phyloP scores from a whole-genome alignment of 1,140 invertebrate genomes.

The Laupala kohalensis region DNA sequence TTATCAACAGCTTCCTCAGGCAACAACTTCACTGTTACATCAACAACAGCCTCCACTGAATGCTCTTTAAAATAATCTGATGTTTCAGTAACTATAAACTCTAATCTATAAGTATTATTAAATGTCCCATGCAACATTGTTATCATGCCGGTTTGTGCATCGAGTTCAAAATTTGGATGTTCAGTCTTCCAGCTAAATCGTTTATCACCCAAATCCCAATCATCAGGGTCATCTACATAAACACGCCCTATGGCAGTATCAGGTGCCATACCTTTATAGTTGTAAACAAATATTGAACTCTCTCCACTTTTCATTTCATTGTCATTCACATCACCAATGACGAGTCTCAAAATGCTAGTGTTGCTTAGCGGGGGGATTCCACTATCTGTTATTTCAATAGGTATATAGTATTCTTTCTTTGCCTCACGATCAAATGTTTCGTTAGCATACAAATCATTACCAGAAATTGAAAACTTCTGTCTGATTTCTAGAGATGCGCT shows the following conservation, averaged over 20 bases:
- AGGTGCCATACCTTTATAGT: slow-evolving; percentile 64
- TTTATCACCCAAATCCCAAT: slow-evolving; percentile 88
- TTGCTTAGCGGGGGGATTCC: slow-evolving; percentile 55
- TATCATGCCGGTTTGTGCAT: slow-evolving; percentile 65
- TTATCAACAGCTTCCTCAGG: slow-evolving; percentile 78
- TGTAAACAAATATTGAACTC: slow-evolving; percentile 83
- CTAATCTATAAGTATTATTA: slow-evolving; percentile 51
- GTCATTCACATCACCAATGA: slow-evolving; percentile 85
- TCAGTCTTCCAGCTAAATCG: slow-evolving; percentile 50
- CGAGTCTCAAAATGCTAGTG: slow-evolving; percentile 63
- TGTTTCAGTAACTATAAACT: slow-evolving; percentile 52
- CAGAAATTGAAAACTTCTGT: slow-evolving; percentile 49
- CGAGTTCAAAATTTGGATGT: slow-evolving; percentile 45
- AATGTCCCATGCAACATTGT: slow-evolving; percentile 57
- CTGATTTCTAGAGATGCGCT: slow-evolving; percentile 51
- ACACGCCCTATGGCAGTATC: slow-evolving; percentile 75
- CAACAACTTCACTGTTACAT: slow-evolving; percentile 70
- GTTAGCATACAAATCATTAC: slow-evolving; percentile 35
- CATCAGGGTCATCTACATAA: slow-evolving; percentile 80
- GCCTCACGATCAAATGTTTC: slow-evolving; percentile 78
- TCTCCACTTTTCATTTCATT: slow-evolving; percentile 68
- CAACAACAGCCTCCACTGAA: slow-evolving; percentile 62
- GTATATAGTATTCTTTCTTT: slow-evolving; percentile 71
- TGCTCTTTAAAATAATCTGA: slow-evolving; percentile 34
- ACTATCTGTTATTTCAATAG: slow-evolving; percentile 74